Conservation (phyloP, 2,113 vertebrate species). For the Romanogobio albipinnatus region DNA sequence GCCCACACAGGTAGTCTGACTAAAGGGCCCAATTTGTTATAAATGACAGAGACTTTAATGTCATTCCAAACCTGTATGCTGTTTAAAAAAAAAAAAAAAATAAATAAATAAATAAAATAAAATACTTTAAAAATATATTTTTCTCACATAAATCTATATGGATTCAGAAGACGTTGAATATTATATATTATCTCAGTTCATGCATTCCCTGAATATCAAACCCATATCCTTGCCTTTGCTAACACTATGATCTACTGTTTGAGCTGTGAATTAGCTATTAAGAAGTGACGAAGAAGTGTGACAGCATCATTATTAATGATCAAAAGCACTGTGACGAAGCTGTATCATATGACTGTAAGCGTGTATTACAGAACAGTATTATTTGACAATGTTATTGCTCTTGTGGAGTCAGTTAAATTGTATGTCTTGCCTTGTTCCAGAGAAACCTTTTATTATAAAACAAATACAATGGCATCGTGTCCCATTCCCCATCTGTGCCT, state of each 20-base stretch:
- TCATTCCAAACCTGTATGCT: neutral
- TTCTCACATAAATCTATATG: neutral
- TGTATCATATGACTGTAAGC: neutral
- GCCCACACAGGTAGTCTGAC: constrained; percentile 59
- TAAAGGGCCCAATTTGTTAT: constrained; percentile 61
- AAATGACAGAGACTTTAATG: constrained; percentile 57
- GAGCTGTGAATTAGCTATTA: neutral
- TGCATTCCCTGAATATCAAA: neutral
- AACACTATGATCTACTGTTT: neutral
- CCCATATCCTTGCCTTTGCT: neutral
- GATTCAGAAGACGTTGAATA: neutral
- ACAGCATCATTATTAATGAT: constrained; percentile 26
- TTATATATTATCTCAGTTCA: constrained; percentile 2
- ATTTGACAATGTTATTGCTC: neutral
- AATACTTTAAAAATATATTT: no score
- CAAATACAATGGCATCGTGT: constrained; percentile 25
- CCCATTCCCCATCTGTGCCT: constrained; percentile 61
- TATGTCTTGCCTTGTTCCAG: constrained; percentile 5
- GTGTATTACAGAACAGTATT: neutral
- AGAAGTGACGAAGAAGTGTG: neutral
- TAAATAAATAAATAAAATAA: no score
- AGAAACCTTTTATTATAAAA: constrained; percentile 26
- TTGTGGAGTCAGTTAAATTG: neutral
- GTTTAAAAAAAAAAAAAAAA: no score
- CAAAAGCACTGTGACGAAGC: neutral